Evolutionary conservation across 1,140 invertebrate genomes (phyloP).

Genomic region (Caerostris extrusa): DNA sequence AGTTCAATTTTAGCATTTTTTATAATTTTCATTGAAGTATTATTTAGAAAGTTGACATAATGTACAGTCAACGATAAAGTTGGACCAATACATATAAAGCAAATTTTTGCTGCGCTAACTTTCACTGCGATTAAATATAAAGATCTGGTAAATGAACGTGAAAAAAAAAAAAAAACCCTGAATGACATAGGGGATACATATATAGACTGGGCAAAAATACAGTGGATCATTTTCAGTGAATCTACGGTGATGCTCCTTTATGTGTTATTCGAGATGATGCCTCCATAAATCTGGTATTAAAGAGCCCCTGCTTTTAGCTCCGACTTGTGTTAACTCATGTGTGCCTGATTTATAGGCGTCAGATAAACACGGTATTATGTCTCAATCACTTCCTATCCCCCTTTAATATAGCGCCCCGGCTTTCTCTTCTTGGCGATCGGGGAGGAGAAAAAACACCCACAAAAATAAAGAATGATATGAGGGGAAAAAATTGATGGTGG

Average conservation of each 20-base stretch:
- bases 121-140: too few species aligned
- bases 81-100: too few species aligned
- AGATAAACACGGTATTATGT: constrained; percentile 78
- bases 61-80: too few species aligned
- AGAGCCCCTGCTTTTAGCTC: constrained; percentile 72
- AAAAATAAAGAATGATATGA: constrained; percentile 49
- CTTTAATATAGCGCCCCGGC: constrained; percentile 52
- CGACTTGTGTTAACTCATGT: constrained; percentile 74
- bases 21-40: too few species aligned
- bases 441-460: constrained; percentile 15
- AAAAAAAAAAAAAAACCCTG: too few species aligned
- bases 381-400: constrained; percentile 73
- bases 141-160: too few species aligned
- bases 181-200: not conserved
- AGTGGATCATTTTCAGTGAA: constrained; percentile 21
- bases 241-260: constrained; percentile 55
- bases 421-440: constrained; percentile 17
- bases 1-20: too few species aligned
- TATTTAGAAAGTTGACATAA: too few species aligned
- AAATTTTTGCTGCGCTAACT: too few species aligned
- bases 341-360: constrained; percentile 77
- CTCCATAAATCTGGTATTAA: constrained; percentile 76
- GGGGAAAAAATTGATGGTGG: constrained; percentile 55
- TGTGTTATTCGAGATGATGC: constrained; percentile 76
- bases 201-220: constrained; percentile 2